Conservation (phyloP, 2,113 vertebrate species). For the Pelusios castaneus region DNA sequence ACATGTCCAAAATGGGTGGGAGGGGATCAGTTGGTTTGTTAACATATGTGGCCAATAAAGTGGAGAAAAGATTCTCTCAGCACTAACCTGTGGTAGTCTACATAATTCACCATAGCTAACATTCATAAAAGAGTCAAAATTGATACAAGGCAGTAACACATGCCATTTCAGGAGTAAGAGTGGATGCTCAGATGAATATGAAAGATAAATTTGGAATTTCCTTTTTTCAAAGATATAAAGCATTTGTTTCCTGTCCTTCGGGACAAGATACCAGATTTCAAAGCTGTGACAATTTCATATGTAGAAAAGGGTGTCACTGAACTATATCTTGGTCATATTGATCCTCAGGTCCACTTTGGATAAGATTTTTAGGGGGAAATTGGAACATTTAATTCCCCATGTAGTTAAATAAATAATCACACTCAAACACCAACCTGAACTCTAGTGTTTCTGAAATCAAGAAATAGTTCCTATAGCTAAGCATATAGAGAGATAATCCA, state of each 20-base stretch:
- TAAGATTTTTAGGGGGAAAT: background rate
- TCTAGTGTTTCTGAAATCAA: background rate
- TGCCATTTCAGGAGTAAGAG: background rate
- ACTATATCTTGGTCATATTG: background rate
- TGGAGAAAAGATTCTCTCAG: background rate
- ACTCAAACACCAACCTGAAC: background rate
- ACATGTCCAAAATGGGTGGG: background rate
- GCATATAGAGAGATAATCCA: background rate
- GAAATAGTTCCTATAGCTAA: background rate
- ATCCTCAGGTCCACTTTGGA: rapidly evolving
- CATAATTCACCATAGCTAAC: background rate
- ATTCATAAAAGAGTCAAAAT: too few species aligned
- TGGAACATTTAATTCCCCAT: background rate
- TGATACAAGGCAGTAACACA: background rate
- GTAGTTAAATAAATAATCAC: background rate
- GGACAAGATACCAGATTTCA: background rate
- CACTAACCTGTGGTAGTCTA: background rate
- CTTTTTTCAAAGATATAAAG: background rate
- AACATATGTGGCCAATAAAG: background rate
- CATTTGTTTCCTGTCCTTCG: too few species aligned
- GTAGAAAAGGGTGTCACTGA: background rate
- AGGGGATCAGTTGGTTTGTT: too few species aligned
- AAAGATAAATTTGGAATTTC: background rate
- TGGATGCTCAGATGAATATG: background rate
- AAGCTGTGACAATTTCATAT: background rate